Conservation (phyloP, 2,113 vertebrate genomes). For the Scophthalmus maximus region DNA sequence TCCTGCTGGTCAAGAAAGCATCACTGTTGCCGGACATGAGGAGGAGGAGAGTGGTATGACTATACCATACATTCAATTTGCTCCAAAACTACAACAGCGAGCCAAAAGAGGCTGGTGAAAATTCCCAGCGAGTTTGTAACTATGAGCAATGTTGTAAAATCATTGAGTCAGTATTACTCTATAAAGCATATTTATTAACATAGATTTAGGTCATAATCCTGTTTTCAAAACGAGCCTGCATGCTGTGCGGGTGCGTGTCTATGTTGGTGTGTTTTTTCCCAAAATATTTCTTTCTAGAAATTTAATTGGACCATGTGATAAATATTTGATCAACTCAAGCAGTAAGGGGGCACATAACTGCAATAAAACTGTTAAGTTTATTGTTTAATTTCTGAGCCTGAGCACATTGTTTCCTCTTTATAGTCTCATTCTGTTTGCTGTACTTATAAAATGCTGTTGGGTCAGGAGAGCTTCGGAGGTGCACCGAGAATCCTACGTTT, state of each 20-base stretch:
- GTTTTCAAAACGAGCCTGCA: background rate
- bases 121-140: too few species aligned
- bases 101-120: background rate
- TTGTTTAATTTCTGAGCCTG: slow-evolving; percentile 40
- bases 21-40: too few species aligned
- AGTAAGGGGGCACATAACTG: slow-evolving; percentile 2
- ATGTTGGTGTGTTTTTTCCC: too few species aligned
- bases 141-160: too few species aligned
- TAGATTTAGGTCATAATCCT: background rate
- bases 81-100: background rate
- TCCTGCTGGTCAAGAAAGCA: too few species aligned
- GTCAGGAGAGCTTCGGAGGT: slow-evolving; percentile 25
- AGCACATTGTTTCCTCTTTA: slow-evolving; percentile 6
- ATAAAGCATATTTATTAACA: background rate
- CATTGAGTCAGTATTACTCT: background rate
- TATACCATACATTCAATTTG: too few species aligned
- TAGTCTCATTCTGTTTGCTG: slow-evolving; percentile 6
- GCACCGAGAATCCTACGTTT: background rate
- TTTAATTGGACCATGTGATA: background rate
- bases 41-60: too few species aligned
- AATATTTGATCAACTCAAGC: slow-evolving; percentile 31
- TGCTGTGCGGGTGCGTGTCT: background rate
- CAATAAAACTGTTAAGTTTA: slow-evolving; percentile 31
- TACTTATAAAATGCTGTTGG: slow-evolving; percentile 13
- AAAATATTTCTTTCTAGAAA: background rate